phyloP scores from a whole-genome alignment of 2,113 vertebrate species.

The Mesocricetus auratus region DNA sequence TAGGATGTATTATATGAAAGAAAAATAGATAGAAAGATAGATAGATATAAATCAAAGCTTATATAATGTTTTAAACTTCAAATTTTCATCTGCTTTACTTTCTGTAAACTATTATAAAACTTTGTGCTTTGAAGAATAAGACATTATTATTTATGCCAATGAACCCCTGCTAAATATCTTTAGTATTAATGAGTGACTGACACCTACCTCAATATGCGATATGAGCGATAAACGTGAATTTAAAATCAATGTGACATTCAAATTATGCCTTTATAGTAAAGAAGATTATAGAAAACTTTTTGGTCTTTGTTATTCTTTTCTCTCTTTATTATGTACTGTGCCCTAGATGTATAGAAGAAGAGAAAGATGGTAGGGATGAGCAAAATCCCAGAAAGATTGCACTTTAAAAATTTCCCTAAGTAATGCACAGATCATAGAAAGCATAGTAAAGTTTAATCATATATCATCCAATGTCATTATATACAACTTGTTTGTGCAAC shows the following conservation, averaged over 20 bases:
- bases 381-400: neutral
- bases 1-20: neutral
- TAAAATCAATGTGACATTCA: neutral
- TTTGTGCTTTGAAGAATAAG: neutral
- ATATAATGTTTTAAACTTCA: neutral
- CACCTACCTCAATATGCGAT: neutral
- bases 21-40: neutral
- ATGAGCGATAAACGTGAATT: neutral
- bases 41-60: neutral
- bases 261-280: neutral
- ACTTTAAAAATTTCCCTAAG: neutral
- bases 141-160: neutral
- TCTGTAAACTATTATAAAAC: neutral
- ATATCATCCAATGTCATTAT: neutral
- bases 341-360: neutral
- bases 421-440: neutral
- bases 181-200: neutral
- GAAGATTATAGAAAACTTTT: neutral
- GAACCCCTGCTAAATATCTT: neutral
- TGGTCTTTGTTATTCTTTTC: neutral
- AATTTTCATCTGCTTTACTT: neutral
- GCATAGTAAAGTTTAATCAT: neutral
- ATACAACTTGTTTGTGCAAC: neutral
- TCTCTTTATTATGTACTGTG: neutral
- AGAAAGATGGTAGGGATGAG: neutral